Evolutionary conservation across 2,113 vertebrate species (phyloP), one percentile per base, ranked within the genome.

Genomic region (Isurus oxyrinchus): DNA sequence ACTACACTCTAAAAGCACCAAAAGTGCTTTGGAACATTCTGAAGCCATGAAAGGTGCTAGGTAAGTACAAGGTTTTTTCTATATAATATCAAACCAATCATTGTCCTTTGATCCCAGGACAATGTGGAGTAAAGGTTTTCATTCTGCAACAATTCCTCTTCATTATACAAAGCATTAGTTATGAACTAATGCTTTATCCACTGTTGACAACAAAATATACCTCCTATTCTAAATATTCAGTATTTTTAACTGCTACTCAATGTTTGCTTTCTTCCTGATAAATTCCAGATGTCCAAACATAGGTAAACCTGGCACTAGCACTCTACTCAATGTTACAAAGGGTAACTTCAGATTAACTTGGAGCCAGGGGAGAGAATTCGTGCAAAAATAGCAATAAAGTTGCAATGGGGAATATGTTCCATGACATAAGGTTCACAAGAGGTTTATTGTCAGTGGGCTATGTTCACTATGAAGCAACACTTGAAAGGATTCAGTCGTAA

Each of bases 301-400:
- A 63, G 90, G 59, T 63, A 61, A 94, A 94, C 57, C 59, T 63
- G 16, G 90, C 59, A 63, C 31, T n/a, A 35, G 35, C 90, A 63
- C 19, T 93, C 53, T 27, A 53, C 67, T 95, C 40, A 31, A 14
- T 72, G 66, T 72, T 35, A 95, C 94, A 67, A 55, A 53, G 94
- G 61, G 44, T 95, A 72, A 49, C 7, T 44, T 72, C 25, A 72
- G 94, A 95, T 72, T 95, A 69, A 49, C 66, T 31, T 72, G 44
- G 66, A 95, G 66, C 66, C 44, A 72, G 55, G 44, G 1, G 44
- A 49, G 44, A 69, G 61, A 8, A 49, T 84, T 84, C 16, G 35
- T 61, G 88, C 55, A 59, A 93, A 93, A 93, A 93, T n/a, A n/a
- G 88, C 88, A 93, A 93, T 93, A 93, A 93, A 93, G 19, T 61